Evolutionary conservation across 2,888 invertebrate species (phyloP), one percentile per base, ranked within the genome.

Genomic region (Lepidocyrtoides sp.): DNA sequence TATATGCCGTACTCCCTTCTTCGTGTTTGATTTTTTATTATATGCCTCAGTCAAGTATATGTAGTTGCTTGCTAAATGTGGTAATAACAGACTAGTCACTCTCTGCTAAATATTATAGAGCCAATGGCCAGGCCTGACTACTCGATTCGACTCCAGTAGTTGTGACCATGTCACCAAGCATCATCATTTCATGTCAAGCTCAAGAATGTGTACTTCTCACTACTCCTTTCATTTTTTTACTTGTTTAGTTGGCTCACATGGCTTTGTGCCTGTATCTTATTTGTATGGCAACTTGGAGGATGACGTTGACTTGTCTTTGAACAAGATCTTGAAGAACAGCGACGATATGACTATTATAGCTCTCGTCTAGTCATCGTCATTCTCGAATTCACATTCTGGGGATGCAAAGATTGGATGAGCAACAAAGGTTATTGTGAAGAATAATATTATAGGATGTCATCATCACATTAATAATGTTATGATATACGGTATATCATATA

Each of bases 61-160:
- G 44, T 5, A 54, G 54, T 54, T 54, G 54, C 14, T 54, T 17
- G 17, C 1, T n/a, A 54, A 54, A 17, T 17, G 41, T 41, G 41
- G 41, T 54, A 36, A 36, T 36, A 69, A 69, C 7, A 69, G 23
- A 23, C 69, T 12, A 69, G 69, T 69, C 32, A 69, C 17, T 17
- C 4, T 54, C 5, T 10, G 51, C 14, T 2, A 51, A 2, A 14
- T 51, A 51, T 51, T 8, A 36, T 63, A 29, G 23, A 5, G 63
- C 63, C 63, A 29, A 8, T 63, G 29, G 63, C 26, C 26, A 1
- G 26, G 63, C 63, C 63, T 63, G 63, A 10, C 63, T 26, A 63
- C 26, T 60, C 5, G 20, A 60, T 32, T 36, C 41, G 32, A 69
- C 32, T 69, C 69, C 36, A 69, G 69, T 69, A 69, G 69, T 36